Conservation (phyloP, 2,888 invertebrate species). For the Rhamphomyia laevipes region DNA sequence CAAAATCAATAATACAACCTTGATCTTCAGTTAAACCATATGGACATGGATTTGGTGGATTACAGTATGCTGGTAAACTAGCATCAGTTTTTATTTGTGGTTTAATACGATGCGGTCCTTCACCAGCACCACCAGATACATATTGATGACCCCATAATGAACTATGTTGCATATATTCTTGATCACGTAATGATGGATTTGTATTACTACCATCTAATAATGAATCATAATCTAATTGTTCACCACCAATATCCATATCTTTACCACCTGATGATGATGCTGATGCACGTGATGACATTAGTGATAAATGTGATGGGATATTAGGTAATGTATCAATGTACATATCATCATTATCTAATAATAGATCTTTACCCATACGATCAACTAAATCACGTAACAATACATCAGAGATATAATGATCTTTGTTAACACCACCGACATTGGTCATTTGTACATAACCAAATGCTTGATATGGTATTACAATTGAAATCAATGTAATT, state of each 20-base stretch:
- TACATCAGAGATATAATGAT: slow-evolving; percentile 55
- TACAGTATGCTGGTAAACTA: slow-evolving; percentile 92
- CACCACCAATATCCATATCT: slow-evolving; percentile 24
- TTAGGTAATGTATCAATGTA: slow-evolving; percentile 34
- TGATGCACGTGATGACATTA: slow-evolving; percentile 42
- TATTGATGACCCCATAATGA: slow-evolving; percentile 66
- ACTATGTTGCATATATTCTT: slow-evolving; percentile 75
- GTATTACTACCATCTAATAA: slow-evolving; percentile 51
- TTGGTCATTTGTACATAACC: not conserved
- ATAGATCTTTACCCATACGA: slow-evolving; percentile 64
- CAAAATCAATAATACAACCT: slow-evolving; percentile 83
- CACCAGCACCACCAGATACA: slow-evolving; percentile 65
- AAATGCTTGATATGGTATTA: not conserved
- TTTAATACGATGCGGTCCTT: slow-evolving; percentile 38
- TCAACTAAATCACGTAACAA: slow-evolving; percentile 65
- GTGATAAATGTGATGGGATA: slow-evolving; percentile 29
- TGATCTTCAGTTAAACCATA: slow-evolving; percentile 78
- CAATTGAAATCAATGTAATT: not conserved
- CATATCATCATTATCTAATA: slow-evolving; percentile 45
- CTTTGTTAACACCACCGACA: slow-evolving; percentile 39
- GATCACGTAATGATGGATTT: slow-evolving; percentile 72
- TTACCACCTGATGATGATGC: slow-evolving; percentile 38
- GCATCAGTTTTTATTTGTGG: slow-evolving; percentile 79
- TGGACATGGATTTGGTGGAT: slow-evolving; percentile 98
- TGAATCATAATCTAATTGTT: slow-evolving; percentile 61